Conservation (phyloP, 2,888 invertebrate species). For the Pseudanteris insignis region DNA sequence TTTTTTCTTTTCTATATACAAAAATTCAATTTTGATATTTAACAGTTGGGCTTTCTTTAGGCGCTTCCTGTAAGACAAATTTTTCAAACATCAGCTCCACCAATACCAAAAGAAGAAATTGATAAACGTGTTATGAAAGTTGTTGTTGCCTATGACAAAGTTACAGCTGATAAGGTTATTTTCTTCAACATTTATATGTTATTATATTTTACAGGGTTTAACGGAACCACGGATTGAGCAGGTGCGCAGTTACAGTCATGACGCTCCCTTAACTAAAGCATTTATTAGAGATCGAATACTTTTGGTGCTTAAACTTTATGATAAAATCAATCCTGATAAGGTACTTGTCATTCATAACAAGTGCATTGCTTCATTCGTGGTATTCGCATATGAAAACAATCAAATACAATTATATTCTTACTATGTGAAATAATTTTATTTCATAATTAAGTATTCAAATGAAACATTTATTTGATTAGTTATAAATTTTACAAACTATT, state of each 20-base stretch:
- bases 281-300: constrained; percentile 89
- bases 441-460: too few relatives aligned
- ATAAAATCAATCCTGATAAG: constrained; percentile 94
- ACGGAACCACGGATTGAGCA: constrained; percentile 70
- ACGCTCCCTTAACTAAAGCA: constrained; percentile 82
- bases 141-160: constrained; percentile 88
- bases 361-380: constrained; percentile 59
- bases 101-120: constrained; percentile 73
- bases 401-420: neutral
- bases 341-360: constrained; percentile 69
- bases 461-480: too few relatives aligned
- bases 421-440: too few relatives aligned
- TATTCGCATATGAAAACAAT: constrained; percentile 42
- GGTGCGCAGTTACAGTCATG: constrained; percentile 78
- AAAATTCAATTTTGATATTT: too few relatives aligned
- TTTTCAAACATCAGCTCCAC: too few relatives aligned
- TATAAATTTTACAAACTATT: too few relatives aligned
- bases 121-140: constrained; percentile 87
- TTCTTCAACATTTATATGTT: constrained; percentile 49
- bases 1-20: too few relatives aligned
- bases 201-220: constrained; percentile 72
- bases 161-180: constrained; percentile 79
- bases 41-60: neutral
- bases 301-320: constrained; percentile 95
- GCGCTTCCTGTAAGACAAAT: neutral